These are phyloP conservation scores for Chaetodon trifascialis DNA, from an alignment of 2,113 vertebrate genomes.

Conservation along the genomic window DNA sequence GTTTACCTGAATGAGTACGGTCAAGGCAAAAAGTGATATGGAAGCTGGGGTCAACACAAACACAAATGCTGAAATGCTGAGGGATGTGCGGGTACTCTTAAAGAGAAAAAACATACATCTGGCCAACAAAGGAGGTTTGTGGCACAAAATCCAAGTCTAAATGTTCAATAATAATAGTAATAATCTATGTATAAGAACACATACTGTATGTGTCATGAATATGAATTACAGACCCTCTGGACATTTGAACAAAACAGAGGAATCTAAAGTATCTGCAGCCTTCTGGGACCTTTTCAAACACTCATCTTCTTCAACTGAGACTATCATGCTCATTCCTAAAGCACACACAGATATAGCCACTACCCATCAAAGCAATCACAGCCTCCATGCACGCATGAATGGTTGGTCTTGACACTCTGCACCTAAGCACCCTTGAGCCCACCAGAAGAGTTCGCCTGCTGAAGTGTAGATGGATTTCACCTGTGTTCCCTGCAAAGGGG, in stretches of 20 bases:
- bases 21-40: slow-evolving; percentile 33
- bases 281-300: slow-evolving; percentile 1
- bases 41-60: slow-evolving; percentile 17
- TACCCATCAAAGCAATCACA: slow-evolving; percentile 10
- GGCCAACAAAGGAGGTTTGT: not conserved
- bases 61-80: slow-evolving; percentile 1
- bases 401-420: slow-evolving; percentile 29
- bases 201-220: not conserved
- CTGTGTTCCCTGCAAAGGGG: slow-evolving; percentile 32
- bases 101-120: not conserved
- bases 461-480: slow-evolving; percentile 40
- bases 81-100: not conserved
- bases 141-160: too few relatives aligned
- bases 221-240: not conserved
- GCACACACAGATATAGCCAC: not conserved
- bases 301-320: not conserved
- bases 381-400: not conserved
- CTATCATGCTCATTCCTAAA: slow-evolving; percentile 7
- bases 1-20: slow-evolving; percentile 54
- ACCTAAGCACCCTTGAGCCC: slow-evolving; percentile 42
- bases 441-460: slow-evolving; percentile 17
- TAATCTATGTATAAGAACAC: not conserved
- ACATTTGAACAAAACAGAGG: not conserved
- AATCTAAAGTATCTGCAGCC: slow-evolving; percentile 2
- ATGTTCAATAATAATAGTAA: too few relatives aligned